These are phyloP conservation scores for Palythoa heliodiscus DNA, from an alignment of 92 coral and sea anemone genomes.

Conservation along the genomic window DNA sequence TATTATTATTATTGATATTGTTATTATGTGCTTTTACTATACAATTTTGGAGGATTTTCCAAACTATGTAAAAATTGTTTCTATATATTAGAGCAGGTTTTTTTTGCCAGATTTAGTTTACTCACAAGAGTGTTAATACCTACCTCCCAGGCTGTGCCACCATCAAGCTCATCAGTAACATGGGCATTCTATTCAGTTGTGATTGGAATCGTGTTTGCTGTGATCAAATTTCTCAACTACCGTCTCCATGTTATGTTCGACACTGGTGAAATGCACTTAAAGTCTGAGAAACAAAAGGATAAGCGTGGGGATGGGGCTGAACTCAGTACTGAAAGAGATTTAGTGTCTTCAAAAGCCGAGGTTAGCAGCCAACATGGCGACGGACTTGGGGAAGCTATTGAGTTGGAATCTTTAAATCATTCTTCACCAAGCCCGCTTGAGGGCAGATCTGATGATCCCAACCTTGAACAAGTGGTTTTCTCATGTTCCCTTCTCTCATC, in stretches of 20 bases:
- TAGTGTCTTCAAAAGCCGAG: conserved; percentile 58
- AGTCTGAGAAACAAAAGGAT: conserved; percentile 66
- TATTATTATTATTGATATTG: too few species aligned
- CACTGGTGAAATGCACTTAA: conserved; percentile 90
- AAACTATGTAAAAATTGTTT: too few species aligned
- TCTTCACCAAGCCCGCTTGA: conserved; percentile 60
- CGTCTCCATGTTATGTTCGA: conserved; percentile 96
- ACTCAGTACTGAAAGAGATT: conserved; percentile 56
- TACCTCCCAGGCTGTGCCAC: conserved; percentile 79
- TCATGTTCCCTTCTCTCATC: conserved; percentile 64
- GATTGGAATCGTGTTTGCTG: conserved; percentile 80
- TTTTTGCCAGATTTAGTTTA: too few species aligned
- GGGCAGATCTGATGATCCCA: conserved; percentile 47
- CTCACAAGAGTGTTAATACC: too few species aligned
- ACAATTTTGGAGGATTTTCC: too few species aligned
- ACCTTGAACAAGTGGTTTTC: conserved; percentile 47
- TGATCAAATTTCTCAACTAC: conserved; percentile 84
- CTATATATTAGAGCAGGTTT: too few species aligned
- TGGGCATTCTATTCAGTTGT: conserved; percentile 87
- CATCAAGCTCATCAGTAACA: conserved; percentile 64
- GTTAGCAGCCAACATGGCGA: conserved; percentile 59
- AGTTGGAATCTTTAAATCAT: conserved; percentile 81
- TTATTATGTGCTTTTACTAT: too few species aligned
- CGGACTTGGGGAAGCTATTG: conserved; percentile 74
- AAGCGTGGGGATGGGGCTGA: conserved; percentile 52